A percentile compares a stretch with the other conserved stretches of the same genome.
phyloP scores from a whole-genome alignment of 2,888 invertebrate genomes.

The Hypomecis punctinalis region DNA sequence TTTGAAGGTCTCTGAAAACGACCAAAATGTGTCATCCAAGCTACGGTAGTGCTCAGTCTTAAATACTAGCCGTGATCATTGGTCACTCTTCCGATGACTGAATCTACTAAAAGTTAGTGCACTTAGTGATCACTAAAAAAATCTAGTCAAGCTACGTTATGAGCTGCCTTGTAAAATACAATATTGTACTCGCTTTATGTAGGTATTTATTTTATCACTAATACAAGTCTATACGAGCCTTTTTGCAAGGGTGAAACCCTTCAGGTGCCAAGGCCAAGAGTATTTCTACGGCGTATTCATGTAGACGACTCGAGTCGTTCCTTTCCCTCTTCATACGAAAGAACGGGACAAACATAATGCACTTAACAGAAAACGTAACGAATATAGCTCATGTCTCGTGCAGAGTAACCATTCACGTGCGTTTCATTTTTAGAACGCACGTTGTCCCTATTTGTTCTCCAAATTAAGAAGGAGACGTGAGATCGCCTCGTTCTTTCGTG shows the following conservation, averaged over 20 bases:
- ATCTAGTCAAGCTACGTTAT: neutral
- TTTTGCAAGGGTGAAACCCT: constrained; percentile 50
- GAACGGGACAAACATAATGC: constrained; percentile 6
- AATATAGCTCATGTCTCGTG: constrained; percentile 29
- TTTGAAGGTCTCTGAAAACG: too few species aligned
- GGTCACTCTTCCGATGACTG: neutral
- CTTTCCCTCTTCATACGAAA: constrained; percentile 4
- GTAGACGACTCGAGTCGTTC: constrained; percentile 23
- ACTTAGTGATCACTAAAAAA: neutral
- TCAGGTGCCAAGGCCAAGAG: constrained; percentile 59
- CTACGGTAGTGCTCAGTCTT: too few species aligned
- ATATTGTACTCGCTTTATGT: too few species aligned
- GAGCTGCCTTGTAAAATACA: neutral
- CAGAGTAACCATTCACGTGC: constrained; percentile 31
- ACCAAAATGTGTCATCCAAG: too few species aligned
- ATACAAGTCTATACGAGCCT: too few species aligned
- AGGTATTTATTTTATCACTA: too few species aligned
- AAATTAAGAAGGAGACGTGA: constrained; percentile 35
- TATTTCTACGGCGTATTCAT: constrained; percentile 42
- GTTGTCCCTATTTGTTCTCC: constrained; percentile 30
- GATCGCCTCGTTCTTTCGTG: constrained; percentile 7
- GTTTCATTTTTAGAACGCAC: constrained; percentile 36
- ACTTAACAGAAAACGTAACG: constrained; percentile 17
- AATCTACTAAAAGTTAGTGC: too few species aligned
- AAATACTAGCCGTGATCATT: too few species aligned